Base-by-base conservation (phyloP, 1,140 invertebrate genomes). In the Ceratoteleas bidentatus region DNA sequence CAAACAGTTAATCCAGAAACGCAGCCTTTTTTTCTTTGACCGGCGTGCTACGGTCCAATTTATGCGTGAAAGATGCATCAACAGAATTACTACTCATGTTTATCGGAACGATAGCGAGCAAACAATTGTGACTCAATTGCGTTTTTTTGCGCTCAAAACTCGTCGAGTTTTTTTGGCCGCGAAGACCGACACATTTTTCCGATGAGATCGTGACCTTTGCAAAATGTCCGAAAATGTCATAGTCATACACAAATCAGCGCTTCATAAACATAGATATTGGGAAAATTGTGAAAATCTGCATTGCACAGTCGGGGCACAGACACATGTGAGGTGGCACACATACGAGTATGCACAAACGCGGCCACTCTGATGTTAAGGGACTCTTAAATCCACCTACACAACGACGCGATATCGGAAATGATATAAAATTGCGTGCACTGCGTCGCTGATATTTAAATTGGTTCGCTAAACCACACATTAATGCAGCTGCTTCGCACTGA, bases 371-470 rank as follows among this genome's bases (percentile, higher is more conserved):
- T 47, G 78, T 81, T 79, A 81, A 84, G 75, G 77, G 83, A 86
- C 86, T 86, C 87, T 89, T 88, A 89, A 90, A 88, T 88, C 84
- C 87, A 90, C 88, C 88, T 88, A 90, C 86, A 88, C 89, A 87
- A 66, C 54, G 53, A 84, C 85, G 85, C 86, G 87, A 88, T 90
- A 91, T 91, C 90, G 90, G 89, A 91, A 91, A 91, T 91, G 87
- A 91, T 91, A 91, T 90, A 91, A 91, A 91, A 92, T 92, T 91
- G 91, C 90, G 89, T 91, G 85, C 85, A 91, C 87, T 87, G 85
- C 88, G 89, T 87, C 86, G 89, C 89, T 90, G 89, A 91, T 91
- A 91, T 90, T 91, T 91, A 91, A 91, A 91, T 92, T 92, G 90
- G 89, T 92, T 89, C 88, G 89, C 89, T 91, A 91, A 92, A 91